These are phyloP conservation scores for Neogobius melanostomus DNA, from an alignment of 2,113 vertebrate genomes.

Conservation along the genomic window DNA sequence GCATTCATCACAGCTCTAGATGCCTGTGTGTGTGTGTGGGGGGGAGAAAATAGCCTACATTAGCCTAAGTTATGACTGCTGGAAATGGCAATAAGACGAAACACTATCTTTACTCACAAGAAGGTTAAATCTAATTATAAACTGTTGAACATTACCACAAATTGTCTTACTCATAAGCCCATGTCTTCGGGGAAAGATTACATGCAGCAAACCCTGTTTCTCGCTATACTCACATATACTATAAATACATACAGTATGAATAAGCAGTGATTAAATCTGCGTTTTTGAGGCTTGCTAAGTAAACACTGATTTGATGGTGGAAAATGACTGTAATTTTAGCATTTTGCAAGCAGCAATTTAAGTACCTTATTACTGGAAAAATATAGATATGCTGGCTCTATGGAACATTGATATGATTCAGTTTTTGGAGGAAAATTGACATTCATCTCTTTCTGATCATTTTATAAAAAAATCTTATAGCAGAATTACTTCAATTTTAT, in stretches of 20 bases:
- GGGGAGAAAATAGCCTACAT: no score
- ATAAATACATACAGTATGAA: not conserved
- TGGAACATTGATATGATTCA: no score
- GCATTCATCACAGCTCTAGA: slow-evolving; percentile 1
- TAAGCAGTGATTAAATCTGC: not conserved
- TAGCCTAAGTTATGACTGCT: no score
- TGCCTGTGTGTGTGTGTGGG: no score
- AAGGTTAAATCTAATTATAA: not conserved
- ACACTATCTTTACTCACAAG: no score
- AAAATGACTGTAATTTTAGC: not conserved
- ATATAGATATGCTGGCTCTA: not conserved
- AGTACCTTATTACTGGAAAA: not conserved
- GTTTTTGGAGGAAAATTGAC: no score
- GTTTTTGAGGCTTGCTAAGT: no score
- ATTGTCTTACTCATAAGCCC: not conserved
- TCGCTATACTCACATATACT: not conserved
- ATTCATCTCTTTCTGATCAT: no score
- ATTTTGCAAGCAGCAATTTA: not conserved
- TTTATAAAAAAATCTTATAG: no score
- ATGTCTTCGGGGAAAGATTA: not conserved
- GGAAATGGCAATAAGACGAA: no score
- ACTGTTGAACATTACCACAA: not conserved
- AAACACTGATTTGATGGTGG: no score
- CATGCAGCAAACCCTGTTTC: not conserved
- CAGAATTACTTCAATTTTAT: no score